Evolutionary conservation across 2,888 invertebrate species (phyloP), one percentile per base, ranked within the genome.

Genomic region (Vanessa cardui): DNA sequence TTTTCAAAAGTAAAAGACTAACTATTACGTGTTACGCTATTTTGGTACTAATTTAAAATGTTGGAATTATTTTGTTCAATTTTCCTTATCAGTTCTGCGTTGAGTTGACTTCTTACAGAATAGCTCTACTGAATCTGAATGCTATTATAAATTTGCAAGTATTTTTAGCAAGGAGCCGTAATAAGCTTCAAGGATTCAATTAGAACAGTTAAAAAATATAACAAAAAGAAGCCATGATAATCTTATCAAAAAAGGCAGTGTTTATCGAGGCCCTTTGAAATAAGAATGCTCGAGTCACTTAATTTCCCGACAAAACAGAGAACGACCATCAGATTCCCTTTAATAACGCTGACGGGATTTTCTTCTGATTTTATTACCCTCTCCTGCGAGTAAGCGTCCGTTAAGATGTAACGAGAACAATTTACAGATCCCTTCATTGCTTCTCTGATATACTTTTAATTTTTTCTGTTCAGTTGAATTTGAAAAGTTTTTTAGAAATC

Each of bases 321-420:
- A 69, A 74, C 71, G 73, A 65, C 66, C 64, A 66, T 68, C 72
- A 60, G 69, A 72, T 65, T 65, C 70, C 62, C 63, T 70, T 71
- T 75, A 76, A 75, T 73, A 73, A 74, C 73, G 58, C 66, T 72
- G 63, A 68, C 26, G 72, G 66, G 73, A 76, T 73, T 74, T 69
- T 58, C 64, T 70, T 58, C 61, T 67, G 74, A 72, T 74, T 74
- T 74, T 73, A 76, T 73, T 72, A 68, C 59, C 71, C 67, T 65
- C 71, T 68, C 69, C 76, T 79, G 39, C 59, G 80, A 80, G 82
- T 81, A 82, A 86, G 86, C 83, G 84, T 80, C 80, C 83, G 83
- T 85, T 82, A 78, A 81, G 80, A 81, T 83, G 83, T 84, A 72
- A 88, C 81, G 84, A 79, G 79, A 77, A 72, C 69, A 82, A 85